Evolutionary conservation across 2,797 vertebrate genomes (phyloP), one percentile per base, ranked within the genome.

Genomic region (Neosilurus mollespiculum): DNA sequence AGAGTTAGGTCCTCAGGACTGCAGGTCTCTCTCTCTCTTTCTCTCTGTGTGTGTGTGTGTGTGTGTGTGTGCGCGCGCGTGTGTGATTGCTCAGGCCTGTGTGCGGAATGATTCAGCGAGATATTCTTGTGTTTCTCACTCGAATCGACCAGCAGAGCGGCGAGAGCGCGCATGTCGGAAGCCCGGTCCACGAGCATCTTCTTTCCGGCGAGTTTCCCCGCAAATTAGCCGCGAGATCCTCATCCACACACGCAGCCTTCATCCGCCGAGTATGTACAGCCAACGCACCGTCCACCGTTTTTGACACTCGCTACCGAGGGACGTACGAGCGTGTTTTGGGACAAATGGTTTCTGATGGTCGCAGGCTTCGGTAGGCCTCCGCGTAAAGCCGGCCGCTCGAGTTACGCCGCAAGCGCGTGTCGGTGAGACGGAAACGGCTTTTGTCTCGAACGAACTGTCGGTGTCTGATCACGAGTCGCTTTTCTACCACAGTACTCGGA

Each of bases 21-120:
- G 54, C 15, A 16, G 10, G 54, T 11, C 10, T 56, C 10, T 56
- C 10, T 56, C 10, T 56, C 10, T 14, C 10, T 14, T 1, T 14
- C 10, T 14, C 10, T 14, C 9, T 51, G 69, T 71, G 69, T 71
- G 69, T 71, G 69, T 70, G 67, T 69, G 37, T 71, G 43, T 71
- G 69, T 71, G 20, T 53, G 43, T 71, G 69, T 53, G 69, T 51
- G 62, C 83, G 86, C 86, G 90, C 81, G 69, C 86, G 85, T 51
- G 85, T 83, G 53, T 37, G 53, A 12, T 49, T 12, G 37, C n/a
- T 78, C 91, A 90, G 92, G 92, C 83, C 90, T 84, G 86, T 88
- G 87, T 87, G 90, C 85, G 89, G 93, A 93, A 94, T 95, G 94
- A 95, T 95, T 95, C 95, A 95, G 95, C 94, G 93, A 90, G 90